These are phyloP conservation scores for Plagodis pulveraria DNA, from an alignment of 2,888 invertebrate genomes.

Conservation along the genomic window DNA sequence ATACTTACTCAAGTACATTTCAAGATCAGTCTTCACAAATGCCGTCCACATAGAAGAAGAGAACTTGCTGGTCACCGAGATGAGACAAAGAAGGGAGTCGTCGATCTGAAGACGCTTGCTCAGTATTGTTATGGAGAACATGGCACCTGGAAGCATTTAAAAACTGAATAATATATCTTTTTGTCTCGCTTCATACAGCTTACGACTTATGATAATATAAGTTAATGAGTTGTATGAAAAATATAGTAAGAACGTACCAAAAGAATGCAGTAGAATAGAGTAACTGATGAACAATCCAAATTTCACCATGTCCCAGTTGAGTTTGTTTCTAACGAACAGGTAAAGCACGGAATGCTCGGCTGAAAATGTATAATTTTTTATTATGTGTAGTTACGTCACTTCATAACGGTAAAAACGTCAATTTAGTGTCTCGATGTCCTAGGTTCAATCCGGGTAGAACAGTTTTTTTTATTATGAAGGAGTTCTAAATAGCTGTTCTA, in stretches of 20 bases:
- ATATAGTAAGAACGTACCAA: conserved; percentile 57
- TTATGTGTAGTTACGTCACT: too few species aligned
- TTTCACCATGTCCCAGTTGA: conserved; percentile 68
- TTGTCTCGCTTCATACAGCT: too few species aligned
- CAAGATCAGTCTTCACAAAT: conserved; percentile 68
- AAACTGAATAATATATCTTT: background rate
- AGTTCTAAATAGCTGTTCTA: too few species aligned
- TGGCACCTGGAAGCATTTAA: conserved; percentile 59
- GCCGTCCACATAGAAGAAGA: conserved; percentile 75
- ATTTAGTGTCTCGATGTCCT: too few species aligned
- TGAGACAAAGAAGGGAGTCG: conserved; percentile 70
- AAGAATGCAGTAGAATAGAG: conserved; percentile 73
- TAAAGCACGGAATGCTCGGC: conserved; percentile 78
- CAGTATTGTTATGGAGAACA: conserved; percentile 74
- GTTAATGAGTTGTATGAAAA: too few species aligned
- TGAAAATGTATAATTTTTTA: conserved; percentile 51
- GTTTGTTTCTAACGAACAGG: conserved; percentile 58
- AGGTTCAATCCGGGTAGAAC: too few species aligned
- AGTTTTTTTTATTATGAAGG: too few species aligned
- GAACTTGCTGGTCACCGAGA: conserved; percentile 73
- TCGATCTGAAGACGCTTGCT: conserved; percentile 70
- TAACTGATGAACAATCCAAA: conserved; percentile 73
- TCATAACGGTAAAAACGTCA: too few species aligned
- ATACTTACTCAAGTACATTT: conserved; percentile 72
- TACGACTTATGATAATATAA: too few species aligned